Base-by-base conservation (phyloP, 2,797 vertebrate species). In the Myiothlypis coronata region DNA sequence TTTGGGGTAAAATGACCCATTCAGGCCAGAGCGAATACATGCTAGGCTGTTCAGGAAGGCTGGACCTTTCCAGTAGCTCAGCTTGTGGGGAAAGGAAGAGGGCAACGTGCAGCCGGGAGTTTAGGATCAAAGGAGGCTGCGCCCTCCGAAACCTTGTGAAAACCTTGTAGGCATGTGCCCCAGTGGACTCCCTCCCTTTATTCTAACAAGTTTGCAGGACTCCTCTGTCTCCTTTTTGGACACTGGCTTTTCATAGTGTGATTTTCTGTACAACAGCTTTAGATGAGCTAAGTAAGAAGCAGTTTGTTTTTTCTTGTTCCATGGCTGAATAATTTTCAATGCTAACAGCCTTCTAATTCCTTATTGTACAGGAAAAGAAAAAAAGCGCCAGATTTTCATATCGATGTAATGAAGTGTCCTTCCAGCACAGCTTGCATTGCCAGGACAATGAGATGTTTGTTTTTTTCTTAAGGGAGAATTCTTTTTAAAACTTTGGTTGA, bases 111-210 rank as follows among this genome's bases (percentile, higher is more conserved):
- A 0, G 16, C 37, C 0, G 0, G 11, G 32, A 26, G 32, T 7
- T 60, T 1, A 3, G 26, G 46, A 27, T 44, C 14, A 32, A 60
- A 52, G 79, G 21, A 70, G 46, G 27, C 55, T 52, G 14, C 0
- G 0, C 26, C 32, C 27, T 60, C 26, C 0, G 0, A 69, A 50
- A 30, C 0, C 0, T 21, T 0, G 11, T 22, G 18, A 70, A 59
- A 59, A 41, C 8, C 3, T 4, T 0, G 0, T 0, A 0, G 20
- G 5, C 0, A 0, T 30, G 16, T 21, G 46, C 1, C 5, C 12
- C 1, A 0, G 5, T 22, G 22, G 6, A 14, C 11, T 61, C 5
- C 26, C 8, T 14, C 21, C 18, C 13, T 26, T 44, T 22, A 9
- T 32, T 52, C 2, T 0, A 27, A 37, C 26, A 22, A 37, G 44